phyloP scores from a whole-genome alignment of 2,888 invertebrate species.

The Amblyjoppa fuscipennis region DNA sequence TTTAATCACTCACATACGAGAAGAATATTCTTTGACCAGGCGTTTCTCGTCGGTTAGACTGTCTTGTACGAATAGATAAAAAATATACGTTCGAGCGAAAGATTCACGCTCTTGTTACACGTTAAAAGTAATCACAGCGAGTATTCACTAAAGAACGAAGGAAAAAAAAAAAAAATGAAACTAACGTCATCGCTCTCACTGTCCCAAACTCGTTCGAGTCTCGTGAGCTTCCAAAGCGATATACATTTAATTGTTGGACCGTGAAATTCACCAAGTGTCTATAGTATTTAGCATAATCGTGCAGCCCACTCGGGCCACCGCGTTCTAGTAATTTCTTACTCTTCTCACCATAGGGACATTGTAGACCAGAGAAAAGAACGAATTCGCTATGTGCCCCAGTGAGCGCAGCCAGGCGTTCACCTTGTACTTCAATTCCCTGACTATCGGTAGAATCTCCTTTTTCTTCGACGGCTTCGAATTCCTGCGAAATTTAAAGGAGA shows the following conservation, averaged over 20 bases:
- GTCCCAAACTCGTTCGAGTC: not conserved
- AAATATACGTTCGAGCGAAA: constrained; percentile 20
- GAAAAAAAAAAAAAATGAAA: not conserved
- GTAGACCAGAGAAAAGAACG: constrained; percentile 87
- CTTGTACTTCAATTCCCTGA: constrained; percentile 85
- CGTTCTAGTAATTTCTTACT: constrained; percentile 72
- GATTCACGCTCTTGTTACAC: constrained; percentile 10
- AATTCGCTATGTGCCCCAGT: constrained; percentile 86
- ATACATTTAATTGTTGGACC: constrained; percentile 14
- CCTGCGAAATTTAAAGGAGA: constrained; percentile 69
- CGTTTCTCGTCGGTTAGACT: not conserved
- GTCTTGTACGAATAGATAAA: constrained; percentile 21
- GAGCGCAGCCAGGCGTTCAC: constrained; percentile 86
- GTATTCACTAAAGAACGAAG: constrained; percentile 14
- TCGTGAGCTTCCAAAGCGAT: not conserved
- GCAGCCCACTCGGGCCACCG: not conserved
- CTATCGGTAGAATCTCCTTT: constrained; percentile 84
- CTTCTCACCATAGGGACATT: constrained; percentile 87
- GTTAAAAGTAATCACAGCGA: constrained; percentile 48
- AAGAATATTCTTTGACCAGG: constrained; percentile 20
- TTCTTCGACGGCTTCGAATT: constrained; percentile 63
- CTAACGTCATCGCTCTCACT: not conserved
- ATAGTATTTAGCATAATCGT: not conserved
- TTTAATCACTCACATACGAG: constrained; percentile 8
- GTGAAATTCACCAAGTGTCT: constrained; percentile 3